These are phyloP conservation scores for Drosophila histrio DNA, from an alignment of 2,888 invertebrate species.

Conservation along the genomic window DNA sequence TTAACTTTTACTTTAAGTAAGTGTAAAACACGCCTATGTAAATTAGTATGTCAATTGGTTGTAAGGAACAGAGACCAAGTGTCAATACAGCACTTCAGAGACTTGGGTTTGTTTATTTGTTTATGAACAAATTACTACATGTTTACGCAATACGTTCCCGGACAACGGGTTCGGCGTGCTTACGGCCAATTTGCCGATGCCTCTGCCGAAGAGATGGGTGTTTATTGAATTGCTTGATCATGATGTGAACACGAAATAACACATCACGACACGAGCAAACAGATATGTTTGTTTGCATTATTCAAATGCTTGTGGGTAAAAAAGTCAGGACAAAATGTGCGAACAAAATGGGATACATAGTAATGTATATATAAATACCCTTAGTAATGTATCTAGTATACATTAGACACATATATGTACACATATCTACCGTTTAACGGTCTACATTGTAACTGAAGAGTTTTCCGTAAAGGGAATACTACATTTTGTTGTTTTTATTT, in stretches of 20 bases:
- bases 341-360: too few relatives aligned
- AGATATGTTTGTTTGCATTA: background rate
- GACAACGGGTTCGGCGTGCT: slow-evolving; percentile 13
- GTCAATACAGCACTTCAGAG: slow-evolving; percentile 39
- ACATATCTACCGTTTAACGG: too few relatives aligned
- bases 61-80: slow-evolving; percentile 46
- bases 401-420: too few relatives aligned
- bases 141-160: slow-evolving; percentile 64
- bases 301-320: background rate
- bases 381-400: too few relatives aligned
- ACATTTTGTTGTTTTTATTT: too few relatives aligned
- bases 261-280: background rate
- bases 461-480: too few relatives aligned
- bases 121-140: slow-evolving; percentile 64
- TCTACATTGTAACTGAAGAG: too few relatives aligned
- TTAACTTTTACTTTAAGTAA: too few relatives aligned
- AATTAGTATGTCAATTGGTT: slow-evolving; percentile 14
- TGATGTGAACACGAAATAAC: slow-evolving; percentile 2
- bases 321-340: too few relatives aligned
- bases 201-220: slow-evolving; percentile 6
- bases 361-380: too few relatives aligned
- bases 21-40: background rate
- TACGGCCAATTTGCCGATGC: slow-evolving; percentile 51
- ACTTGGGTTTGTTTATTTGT: slow-evolving; percentile 20
- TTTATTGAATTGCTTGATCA: background rate